phyloP scores from a whole-genome alignment of 2,888 invertebrate genomes.

The Xanthia icteritia region DNA sequence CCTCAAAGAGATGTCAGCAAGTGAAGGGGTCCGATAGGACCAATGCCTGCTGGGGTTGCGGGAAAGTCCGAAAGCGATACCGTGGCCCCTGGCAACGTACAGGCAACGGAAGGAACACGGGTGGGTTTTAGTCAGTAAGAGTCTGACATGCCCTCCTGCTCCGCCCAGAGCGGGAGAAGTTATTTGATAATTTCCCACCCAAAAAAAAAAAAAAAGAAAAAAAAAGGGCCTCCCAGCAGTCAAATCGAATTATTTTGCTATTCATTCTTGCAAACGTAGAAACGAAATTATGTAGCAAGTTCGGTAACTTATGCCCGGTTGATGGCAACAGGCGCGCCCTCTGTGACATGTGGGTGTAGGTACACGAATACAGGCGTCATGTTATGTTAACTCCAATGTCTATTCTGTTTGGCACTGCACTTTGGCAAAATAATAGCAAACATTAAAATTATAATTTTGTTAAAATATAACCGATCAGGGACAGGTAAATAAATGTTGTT shows the following conservation, averaged over 20 bases:
- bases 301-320: not conserved
- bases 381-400: not conserved
- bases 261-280: not conserved
- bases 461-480: not conserved
- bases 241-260: not conserved
- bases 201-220: too few species aligned
- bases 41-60: too few species aligned
- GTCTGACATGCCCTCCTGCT: too few species aligned
- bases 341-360: not conserved
- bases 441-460: not conserved
- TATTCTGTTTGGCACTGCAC: not conserved
- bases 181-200: too few species aligned
- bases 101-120: too few species aligned
- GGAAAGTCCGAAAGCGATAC: too few species aligned
- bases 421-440: not conserved
- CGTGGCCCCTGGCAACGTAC: too few species aligned
- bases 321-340: not conserved
- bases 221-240: too few species aligned
- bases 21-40: too few species aligned
- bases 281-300: not conserved
- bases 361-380: not conserved
- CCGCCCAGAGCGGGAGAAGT: too few species aligned
- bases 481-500: slow-evolving; percentile 9
- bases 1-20: too few species aligned
- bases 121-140: too few species aligned